Base-by-base conservation (phyloP, 2,113 vertebrate species). In the Psilopogon haemacephalus region DNA sequence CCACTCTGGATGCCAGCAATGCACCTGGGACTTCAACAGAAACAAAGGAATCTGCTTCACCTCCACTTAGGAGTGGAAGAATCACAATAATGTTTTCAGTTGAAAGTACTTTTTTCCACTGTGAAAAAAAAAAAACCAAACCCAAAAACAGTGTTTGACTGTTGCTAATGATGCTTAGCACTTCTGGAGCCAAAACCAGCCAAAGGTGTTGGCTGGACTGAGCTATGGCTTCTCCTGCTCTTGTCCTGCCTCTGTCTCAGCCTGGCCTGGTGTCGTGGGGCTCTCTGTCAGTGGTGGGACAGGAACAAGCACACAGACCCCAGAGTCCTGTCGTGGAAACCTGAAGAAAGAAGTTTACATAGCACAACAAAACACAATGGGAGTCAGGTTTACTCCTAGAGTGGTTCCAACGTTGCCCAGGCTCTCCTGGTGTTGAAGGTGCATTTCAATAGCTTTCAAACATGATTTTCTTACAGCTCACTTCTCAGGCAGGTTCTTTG, bases 1-100 rank as follows among this genome's bases (percentile, higher is more conserved):
- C 54, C 0, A 0, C 74, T 85, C 78, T 68, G 69, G 70, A 42
- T 75, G 90, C 54, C 88, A 84, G 86, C 1, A 3, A 35, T 82
- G 63, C 86, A 88, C 92, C 92, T 90, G 92, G 79, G 72, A 38
- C 72, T 52, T 71, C 69, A 23, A 7, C 2, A 84, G 76, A 37
- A 83, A 68, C 69, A 91, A 80, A 77, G 60, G 52, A 17, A 58
- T 65, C 62, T 73, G 17, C 52, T 82, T 82, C 55, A 71, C 81
- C 68, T 88, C 60, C 69, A 24, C 35, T 46, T 7, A 24, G 37
- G 32, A 62, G 55, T 79, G 71, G 78, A 85, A 89, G 78, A 64
- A 85, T 20, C 0, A 0, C 59, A 32, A 32, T 19, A 7, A 65
- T 86, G 28, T 78, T 91, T 93, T 74, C 3, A 3, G 8, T 54